phyloP scores from a whole-genome alignment of 2,888 invertebrate species.

The Tenthredo distinguenda region DNA sequence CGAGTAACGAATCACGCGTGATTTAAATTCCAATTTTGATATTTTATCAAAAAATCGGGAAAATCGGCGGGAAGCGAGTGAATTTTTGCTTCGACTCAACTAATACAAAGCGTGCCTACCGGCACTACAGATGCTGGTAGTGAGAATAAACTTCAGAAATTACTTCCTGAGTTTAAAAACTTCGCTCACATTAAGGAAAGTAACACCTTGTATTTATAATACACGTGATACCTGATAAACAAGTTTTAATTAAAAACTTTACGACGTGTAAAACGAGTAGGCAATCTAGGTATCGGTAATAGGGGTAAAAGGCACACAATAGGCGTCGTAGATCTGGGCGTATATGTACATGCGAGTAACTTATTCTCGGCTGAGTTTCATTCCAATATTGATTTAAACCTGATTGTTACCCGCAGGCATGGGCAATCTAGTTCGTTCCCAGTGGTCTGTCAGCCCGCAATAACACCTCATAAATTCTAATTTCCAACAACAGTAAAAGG shows the following conservation, averaged over 20 bases:
- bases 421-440: conserved; percentile 34
- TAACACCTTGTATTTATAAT: conserved; percentile 12
- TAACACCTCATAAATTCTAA: conserved; percentile 1
- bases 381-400: conserved; percentile 34
- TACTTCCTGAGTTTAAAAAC: neutral
- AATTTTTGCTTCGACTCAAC: neutral
- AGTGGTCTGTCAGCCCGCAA: neutral
- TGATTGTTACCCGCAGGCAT: conserved; percentile 42
- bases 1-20: conserved; percentile 26
- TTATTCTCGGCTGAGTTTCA: neutral
- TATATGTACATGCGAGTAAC: neutral
- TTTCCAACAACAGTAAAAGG: conserved; percentile 4
- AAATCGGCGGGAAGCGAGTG: neutral
- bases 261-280: neutral
- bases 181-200: conserved; percentile 7
- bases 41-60: neutral
- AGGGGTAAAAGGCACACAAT: conserved; percentile 1
- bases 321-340: neutral
- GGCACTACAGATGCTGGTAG: neutral
- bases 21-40: conserved; percentile 11
- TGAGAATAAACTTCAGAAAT: neutral
- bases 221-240: neutral
- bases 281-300: neutral
- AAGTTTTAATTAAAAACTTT: conserved; percentile 1
- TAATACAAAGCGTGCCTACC: neutral